Base-by-base conservation (phyloP, 2,888 invertebrate genomes). In the Eupithecia subfuscata region DNA sequence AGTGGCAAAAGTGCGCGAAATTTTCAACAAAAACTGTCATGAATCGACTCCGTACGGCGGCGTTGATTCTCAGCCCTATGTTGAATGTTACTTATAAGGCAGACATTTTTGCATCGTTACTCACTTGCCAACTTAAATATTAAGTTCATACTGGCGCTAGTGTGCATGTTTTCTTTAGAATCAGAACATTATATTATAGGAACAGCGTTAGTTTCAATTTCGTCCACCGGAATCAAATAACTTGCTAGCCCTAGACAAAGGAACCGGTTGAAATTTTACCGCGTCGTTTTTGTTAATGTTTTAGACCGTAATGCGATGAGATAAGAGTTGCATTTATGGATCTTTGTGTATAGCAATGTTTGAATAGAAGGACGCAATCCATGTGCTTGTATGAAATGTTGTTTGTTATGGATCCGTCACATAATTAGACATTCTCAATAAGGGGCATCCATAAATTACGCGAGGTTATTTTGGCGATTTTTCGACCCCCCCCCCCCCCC, bases 201-300 rank as follows among this genome's bases (percentile, higher is more conserved):
- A 60, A 5, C 12, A 60, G 14, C 12, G 11, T 12, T 60, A 60
- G 60, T 60, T 60, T 25, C 25, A 12, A 60, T 6, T 60, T 60
- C 1, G 6, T 1, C 60, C 60, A 25, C 60, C 60, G 6, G 60
- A 60, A 60, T 60, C 14, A 25, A 2, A 25, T 25, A 60, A 60
- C 12, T 25, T 25, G 60, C 25, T 60, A 60, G 60, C 25, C 22
- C 14, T 37, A 78, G 22, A 86, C 86, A 86, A 86, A 86, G 84
- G 79, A 83, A 80, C 78, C 52, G 75, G 79, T 40, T 74, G 74
- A 82, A 80, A 81, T 9, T 9, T 71, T 77, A 37, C 30, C 25
- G 37, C 56, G 63, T 71, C 22, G 8, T 40, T 18, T 8, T 40
- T 22, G 48, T 16, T 68, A 34, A 18, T 7, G 79, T 64, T 76